Conservation (phyloP, 2,888 invertebrate species). For the Thymelicus sylvestris region DNA sequence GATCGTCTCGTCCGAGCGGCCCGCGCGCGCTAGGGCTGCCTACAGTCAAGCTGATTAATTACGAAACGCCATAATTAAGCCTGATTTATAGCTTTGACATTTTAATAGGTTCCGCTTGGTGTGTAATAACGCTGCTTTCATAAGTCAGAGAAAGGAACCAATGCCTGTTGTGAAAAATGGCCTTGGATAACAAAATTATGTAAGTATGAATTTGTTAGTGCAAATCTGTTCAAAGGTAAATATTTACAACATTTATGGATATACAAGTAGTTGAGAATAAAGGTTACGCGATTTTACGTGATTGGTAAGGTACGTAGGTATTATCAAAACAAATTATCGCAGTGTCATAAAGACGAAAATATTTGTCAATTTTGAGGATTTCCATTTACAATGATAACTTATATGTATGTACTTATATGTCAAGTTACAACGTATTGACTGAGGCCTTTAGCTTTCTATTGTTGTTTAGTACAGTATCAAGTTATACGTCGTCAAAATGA, state of each 20-base stretch:
- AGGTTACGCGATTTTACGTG: too few relatives aligned
- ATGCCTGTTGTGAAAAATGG: conserved; percentile 9
- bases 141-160: conserved; percentile 12
- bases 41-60: conserved; percentile 28
- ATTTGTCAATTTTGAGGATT: too few relatives aligned
- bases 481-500: not conserved
- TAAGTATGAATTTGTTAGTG: not conserved
- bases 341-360: too few relatives aligned
- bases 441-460: too few relatives aligned
- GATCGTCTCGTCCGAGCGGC: conserved; percentile 52
- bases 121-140: conserved; percentile 15
- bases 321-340: too few relatives aligned
- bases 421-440: too few relatives aligned
- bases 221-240: not conserved
- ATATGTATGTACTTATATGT: too few relatives aligned
- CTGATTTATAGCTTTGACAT: conserved; percentile 37
- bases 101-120: conserved; percentile 35
- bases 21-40: conserved; percentile 45
- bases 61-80: conserved; percentile 31
- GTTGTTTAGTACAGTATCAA: not conserved
- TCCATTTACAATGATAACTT: too few relatives aligned
- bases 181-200: not conserved
- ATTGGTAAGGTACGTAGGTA: too few relatives aligned
- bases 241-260: not conserved
- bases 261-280: too few relatives aligned